Base-by-base conservation (phyloP, 2,113 vertebrate species). In the Dendropsophus ebraccatus region DNA sequence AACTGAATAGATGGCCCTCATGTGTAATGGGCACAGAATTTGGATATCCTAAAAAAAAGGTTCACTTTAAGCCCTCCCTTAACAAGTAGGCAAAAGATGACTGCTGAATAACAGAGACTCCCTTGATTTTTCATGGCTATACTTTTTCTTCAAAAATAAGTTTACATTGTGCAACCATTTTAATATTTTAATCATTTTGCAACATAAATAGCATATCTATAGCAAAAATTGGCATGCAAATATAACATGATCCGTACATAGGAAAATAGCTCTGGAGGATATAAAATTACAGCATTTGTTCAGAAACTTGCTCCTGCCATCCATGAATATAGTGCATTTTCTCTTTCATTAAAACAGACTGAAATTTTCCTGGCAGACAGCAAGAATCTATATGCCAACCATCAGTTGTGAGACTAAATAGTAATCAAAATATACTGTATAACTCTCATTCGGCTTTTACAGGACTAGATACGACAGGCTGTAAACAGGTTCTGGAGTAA, bases 271-370 rank as follows among this genome's bases (percentile, higher is more conserved):
- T 81, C 69, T 86, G 12, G 47, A 52, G 49, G 70, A 86, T 86
- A 86, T 17, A 86, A 86, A 86, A 87, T 81, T 81, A 87, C 85
- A 87, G 85, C 65, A 74, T 74, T 80, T 84, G 72, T n/a, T 67
- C 83, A 35, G 82, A 50, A 25, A 77, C 58, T 17, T 76, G 35
- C 56, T 70, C 67, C 21, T 23, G 67, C 67, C 67, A 2, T 23
- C 32, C 35, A 37, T 41, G 35, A 70, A 70, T 70, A 70, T 41
- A 70, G 32, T 70, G 67, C 67, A 80, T 81, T 23, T 49, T 37
- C 30, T 25, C 56, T n/a, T 14, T 62, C 62, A 58, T 5, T 41
- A 41, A 65, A n/a, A 67, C 79, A 69, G 41, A 81, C 50, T 74
- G 77, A 65, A 81, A n/a, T 69, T 12, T 69, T 13, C 23, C 72